phyloP scores from a whole-genome alignment of 2,113 vertebrate species.

The Corapipo altera region DNA sequence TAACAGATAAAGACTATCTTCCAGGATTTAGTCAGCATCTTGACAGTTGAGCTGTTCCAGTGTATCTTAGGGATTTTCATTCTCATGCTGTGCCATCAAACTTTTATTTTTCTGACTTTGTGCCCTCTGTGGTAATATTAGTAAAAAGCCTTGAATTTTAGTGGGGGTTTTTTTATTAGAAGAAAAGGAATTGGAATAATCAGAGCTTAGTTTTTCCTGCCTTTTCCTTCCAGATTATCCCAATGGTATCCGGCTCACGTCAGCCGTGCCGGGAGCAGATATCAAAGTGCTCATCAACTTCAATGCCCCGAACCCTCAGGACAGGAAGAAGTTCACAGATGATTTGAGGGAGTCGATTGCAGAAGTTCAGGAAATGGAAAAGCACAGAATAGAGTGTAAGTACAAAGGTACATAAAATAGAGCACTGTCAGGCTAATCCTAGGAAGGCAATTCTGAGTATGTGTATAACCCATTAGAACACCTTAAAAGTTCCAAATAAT shows the following conservation, averaged over 20 bases:
- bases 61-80: background rate
- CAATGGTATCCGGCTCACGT: slow-evolving; percentile 92
- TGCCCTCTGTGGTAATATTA: background rate
- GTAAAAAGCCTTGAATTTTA: background rate
- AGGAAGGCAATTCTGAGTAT: background rate
- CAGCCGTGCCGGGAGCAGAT: slow-evolving; percentile 92
- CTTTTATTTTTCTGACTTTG: background rate
- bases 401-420: slow-evolving; percentile 32
- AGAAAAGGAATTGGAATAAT: background rate
- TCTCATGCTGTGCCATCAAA: background rate
- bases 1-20: background rate
- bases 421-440: background rate
- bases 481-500: background rate
- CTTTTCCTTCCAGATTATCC: slow-evolving; percentile 85
- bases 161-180: background rate
- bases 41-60: background rate
- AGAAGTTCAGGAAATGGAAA: slow-evolving; percentile 99
- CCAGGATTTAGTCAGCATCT: background rate
- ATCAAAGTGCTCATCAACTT: slow-evolving; percentile 97
- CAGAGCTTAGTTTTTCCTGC: background rate
- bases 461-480: background rate
- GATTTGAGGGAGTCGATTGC: slow-evolving; percentile 94
- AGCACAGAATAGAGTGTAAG: slow-evolving; percentile 98
- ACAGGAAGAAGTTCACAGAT: slow-evolving; percentile 97
- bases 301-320: slow-evolving; percentile 98